Evolutionary conservation across 2,113 vertebrate genomes (phyloP).

Genomic region (Bothrops jararaca): DNA sequence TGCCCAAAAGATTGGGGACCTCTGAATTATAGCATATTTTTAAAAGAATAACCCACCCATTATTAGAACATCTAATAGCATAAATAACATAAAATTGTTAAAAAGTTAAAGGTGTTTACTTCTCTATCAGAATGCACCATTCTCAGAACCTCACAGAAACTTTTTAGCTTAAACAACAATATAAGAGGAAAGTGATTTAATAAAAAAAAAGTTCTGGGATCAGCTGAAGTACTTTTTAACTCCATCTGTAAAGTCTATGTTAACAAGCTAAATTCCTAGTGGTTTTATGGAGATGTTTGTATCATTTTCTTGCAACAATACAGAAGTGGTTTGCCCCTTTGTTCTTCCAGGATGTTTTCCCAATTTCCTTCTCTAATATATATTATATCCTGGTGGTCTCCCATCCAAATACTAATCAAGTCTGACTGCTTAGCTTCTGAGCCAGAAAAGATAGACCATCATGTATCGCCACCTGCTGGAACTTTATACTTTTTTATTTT

Average conservation of each 20-base stretch:
- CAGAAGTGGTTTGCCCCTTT: not conserved
- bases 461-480: not conserved
- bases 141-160: not conserved
- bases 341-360: not conserved
- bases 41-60: not conserved
- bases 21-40: not conserved
- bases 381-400: not conserved
- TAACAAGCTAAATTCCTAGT: not conserved
- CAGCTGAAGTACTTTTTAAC: not conserved
- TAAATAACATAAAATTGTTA: not conserved
- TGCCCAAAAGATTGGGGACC: no score
- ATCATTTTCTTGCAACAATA: not conserved
- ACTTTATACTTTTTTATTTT: not conserved
- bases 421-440: not conserved
- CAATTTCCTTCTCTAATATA: not conserved
- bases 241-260: not conserved
- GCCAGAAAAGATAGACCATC: not conserved
- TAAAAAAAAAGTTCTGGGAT: conserved; percentile 22
- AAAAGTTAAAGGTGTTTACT: not conserved
- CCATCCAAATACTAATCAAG: not conserved
- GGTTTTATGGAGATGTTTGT: not conserved
- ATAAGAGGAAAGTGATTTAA: not conserved
- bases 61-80: not conserved
- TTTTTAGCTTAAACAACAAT: not conserved
- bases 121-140: not conserved